phyloP scores from a whole-genome alignment of 1,140 invertebrate genomes.

The Tetramorium simillimum region DNA sequence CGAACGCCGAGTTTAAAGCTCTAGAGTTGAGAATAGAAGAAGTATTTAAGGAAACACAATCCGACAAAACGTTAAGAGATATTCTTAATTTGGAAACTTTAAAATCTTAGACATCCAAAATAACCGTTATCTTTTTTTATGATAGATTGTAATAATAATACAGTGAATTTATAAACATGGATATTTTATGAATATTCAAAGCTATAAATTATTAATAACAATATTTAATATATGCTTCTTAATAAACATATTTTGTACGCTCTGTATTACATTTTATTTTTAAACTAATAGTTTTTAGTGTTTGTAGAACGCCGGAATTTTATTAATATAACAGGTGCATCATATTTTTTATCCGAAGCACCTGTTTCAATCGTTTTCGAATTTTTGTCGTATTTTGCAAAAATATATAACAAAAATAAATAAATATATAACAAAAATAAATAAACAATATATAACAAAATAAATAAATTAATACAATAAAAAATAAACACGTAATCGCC shows the following conservation, averaged over 20 bases:
- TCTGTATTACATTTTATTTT: neutral
- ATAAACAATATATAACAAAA: neutral
- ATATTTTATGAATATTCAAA: neutral
- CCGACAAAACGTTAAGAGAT: no score
- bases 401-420: neutral
- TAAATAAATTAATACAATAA: neutral
- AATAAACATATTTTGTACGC: neutral
- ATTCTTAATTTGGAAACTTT: neutral
- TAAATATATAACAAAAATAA: neutral
- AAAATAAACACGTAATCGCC: neutral
- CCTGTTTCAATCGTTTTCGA: neutral
- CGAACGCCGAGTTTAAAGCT: neutral
- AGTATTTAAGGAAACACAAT: neutral
- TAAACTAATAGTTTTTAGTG: neutral
- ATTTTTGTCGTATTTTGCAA: neutral
- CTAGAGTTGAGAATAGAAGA: neutral
- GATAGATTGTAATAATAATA: neutral
- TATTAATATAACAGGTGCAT: neutral
- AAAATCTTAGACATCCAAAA: neutral
- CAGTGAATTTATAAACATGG: neutral
- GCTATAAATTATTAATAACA: neutral
- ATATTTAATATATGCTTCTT: neutral
- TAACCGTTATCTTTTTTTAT: neutral
- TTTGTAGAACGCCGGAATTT: neutral
- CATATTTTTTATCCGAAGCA: neutral